Conservation (phyloP, 2,888 invertebrate genomes). For the Acleris cristana region DNA sequence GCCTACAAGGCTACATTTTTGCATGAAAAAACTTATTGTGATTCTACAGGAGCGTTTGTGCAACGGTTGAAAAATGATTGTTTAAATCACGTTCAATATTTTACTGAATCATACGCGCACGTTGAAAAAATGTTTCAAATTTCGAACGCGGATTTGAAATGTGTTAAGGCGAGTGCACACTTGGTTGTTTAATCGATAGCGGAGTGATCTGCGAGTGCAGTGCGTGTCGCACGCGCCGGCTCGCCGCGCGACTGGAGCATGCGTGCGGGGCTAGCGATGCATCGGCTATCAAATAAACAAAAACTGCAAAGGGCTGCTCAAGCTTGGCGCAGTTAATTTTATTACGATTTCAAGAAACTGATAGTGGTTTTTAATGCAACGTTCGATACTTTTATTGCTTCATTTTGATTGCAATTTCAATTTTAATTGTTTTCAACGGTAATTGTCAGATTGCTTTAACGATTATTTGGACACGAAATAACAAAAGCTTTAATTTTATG, state of each 20-base stretch:
- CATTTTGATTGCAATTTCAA: conserved; percentile 21
- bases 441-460: conserved; percentile 1
- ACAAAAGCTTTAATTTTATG: too few species aligned
- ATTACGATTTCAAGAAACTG: conserved; percentile 57
- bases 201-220: conserved; percentile 52
- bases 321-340: conserved; percentile 62
- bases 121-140: conserved; percentile 33
- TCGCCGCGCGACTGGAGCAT: conserved; percentile 61
- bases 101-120: conserved; percentile 8
- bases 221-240: conserved; percentile 74
- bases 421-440: conserved; percentile 28
- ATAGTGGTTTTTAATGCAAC: conserved; percentile 48
- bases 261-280: conserved; percentile 73
- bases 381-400: conserved; percentile 34
- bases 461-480: neutral
- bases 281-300: conserved; percentile 80
- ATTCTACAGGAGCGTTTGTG: conserved; percentile 24
- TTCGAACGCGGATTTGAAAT: conserved; percentile 39
- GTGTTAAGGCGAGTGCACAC: conserved; percentile 53
- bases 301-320: conserved; percentile 68
- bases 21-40: conserved; percentile 42
- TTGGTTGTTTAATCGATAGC: conserved; percentile 42
- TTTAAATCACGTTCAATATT: conserved; percentile 20
- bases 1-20: conserved; percentile 64
- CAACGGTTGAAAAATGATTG: conserved; percentile 35